Evolutionary conservation across 2,113 vertebrate genomes (phyloP).

Genomic region (Euleptes europaea): DNA sequence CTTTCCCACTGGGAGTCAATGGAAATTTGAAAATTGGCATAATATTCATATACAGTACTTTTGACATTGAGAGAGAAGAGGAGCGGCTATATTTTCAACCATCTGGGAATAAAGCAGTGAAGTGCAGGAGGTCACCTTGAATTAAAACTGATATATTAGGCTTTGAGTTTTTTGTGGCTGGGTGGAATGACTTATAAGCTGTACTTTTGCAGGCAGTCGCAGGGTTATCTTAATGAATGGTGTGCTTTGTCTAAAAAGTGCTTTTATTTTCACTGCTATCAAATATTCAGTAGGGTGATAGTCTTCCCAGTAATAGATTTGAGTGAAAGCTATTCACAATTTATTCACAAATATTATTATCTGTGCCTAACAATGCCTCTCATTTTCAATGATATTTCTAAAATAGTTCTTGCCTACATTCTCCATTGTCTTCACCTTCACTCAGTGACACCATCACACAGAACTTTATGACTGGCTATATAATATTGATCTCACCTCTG

Average conservation of each 20-base stretch:
- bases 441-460: not conserved
- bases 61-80: slow-evolving; percentile 5
- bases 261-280: slow-evolving; percentile 7
- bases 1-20: slow-evolving; percentile 20
- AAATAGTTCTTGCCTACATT: not conserved
- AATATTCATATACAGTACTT: slow-evolving; percentile 26
- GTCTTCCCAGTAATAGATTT: not conserved
- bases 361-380: not conserved
- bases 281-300: not conserved
- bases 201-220: not conserved
- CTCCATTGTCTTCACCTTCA: not conserved
- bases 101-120: not conserved
- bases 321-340: not conserved
- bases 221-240: not conserved
- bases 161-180: not conserved
- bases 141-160: not conserved
- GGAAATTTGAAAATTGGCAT: slow-evolving; percentile 35
- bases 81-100: slow-evolving; percentile 31
- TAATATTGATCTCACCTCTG: not conserved
- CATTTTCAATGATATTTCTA: not conserved
- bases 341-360: not conserved
- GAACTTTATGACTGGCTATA: not conserved
- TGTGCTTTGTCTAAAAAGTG: not conserved
- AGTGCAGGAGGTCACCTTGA: slow-evolving; percentile 38
- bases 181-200: slow-evolving; percentile 18